Evolutionary conservation across 2,113 vertebrate species (phyloP).

Genomic region (Merops nubicus): DNA sequence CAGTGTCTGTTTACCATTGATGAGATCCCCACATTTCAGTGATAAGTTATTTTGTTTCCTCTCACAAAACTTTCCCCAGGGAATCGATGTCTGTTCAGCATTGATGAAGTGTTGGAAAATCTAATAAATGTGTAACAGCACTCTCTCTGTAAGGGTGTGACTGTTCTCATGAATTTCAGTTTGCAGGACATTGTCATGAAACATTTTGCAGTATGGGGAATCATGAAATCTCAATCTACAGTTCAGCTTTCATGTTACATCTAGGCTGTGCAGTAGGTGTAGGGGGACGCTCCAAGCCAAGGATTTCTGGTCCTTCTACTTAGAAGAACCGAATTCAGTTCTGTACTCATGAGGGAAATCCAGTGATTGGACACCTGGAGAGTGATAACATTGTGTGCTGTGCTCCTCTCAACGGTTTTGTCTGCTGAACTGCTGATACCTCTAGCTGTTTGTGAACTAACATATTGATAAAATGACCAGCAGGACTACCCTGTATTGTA

Average conservation of each 20-base stretch:
- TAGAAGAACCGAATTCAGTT: not conserved
- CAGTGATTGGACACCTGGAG: not conserved
- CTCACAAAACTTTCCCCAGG: not conserved
- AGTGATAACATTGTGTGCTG: not conserved
- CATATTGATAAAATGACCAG: not conserved
- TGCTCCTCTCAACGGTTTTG: not conserved
- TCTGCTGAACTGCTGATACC: conserved; percentile 4
- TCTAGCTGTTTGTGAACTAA: conserved; percentile 37
- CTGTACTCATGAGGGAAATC: not conserved
- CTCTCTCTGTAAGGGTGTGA: not conserved
- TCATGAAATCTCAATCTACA: not conserved
- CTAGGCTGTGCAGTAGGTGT: not conserved
- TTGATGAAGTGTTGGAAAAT: not conserved
- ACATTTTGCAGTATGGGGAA: not conserved
- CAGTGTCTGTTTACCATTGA: not conserved
- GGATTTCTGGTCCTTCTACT: not conserved
- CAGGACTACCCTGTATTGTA: not conserved
- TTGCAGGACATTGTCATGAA: not conserved
- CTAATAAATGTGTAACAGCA: not conserved
- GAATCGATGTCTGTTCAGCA: not conserved
- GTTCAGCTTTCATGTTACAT: not conserved
- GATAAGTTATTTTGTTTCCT: not conserved
- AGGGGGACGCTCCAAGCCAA: not conserved
- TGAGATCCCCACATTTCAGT: not conserved
- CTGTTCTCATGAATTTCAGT: not conserved